Evolutionary conservation across 2,888 invertebrate species (phyloP), one percentile per base, ranked within the genome.

Genomic region (Drosophila koepferae): DNA sequence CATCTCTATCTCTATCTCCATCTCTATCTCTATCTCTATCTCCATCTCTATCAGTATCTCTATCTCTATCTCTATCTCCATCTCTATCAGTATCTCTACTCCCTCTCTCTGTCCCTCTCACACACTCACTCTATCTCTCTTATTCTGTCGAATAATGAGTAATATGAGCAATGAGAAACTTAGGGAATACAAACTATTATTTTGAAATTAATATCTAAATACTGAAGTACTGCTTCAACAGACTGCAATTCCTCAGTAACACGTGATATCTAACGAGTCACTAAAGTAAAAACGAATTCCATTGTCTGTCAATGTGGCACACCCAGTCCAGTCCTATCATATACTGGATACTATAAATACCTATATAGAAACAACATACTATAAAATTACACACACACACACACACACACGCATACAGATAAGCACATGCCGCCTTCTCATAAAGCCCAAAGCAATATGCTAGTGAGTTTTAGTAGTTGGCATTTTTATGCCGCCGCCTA

Each of bases 401-500:
- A 49, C 31, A 10, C 31, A 16, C 46, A 23, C 8, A 2, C 46
- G 3, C 14, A 14, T 14, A 40, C 40, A 38, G 16, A 14, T 14
- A 23, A 14, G 2, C 46, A 46, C 23, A 23, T 31, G 9, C n/a
- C 48, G n/a, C 20, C 20, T 12, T 36, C 18, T 20, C 10, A 16
- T 18, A 10, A 20, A 10, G 34, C 28, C 59, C 34, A 4, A 18
- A 12, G 28, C 28, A n/a, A 14, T 53, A 43, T 53, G 53, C 36
- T 3, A 55, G 23, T 9, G 2, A 2, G 7, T 44, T 34, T 40
- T 41, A 3, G 6, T 44, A 48, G 20, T 40, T 28, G 31, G 14
- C 7, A 23, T 44, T 64, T 62, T 43, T 36, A 16, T 18, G 10
- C 0, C 1, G 12, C 23, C 38, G 76, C 81, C 84, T 63, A 62